Evolutionary conservation across 2,888 invertebrate species (phyloP).

Genomic region (Dascillus cervinus): DNA sequence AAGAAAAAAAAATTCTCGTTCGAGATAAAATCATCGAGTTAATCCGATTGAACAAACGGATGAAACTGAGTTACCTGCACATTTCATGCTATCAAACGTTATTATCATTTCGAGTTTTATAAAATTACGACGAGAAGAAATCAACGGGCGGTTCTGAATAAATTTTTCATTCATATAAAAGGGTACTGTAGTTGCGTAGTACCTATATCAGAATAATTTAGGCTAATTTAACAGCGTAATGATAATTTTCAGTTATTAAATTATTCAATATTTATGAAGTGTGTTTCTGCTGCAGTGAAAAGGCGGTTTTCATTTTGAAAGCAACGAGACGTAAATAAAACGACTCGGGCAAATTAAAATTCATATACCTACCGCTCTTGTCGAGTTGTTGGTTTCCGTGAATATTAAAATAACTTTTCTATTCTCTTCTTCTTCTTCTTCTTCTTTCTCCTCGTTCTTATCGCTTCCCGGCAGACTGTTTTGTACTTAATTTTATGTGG

Average conservation of each 20-base stretch:
- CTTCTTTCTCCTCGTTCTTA: constrained; percentile 3
- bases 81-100: constrained; percentile 18
- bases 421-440: too few species aligned
- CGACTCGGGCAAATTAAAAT: constrained; percentile 33
- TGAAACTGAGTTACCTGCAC: constrained; percentile 17
- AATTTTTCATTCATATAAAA: neutral
- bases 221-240: constrained; percentile 21
- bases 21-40: too few species aligned
- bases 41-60: constrained; percentile 16
- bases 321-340: constrained; percentile 23
- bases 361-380: constrained; percentile 30
- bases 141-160: constrained; percentile 7
- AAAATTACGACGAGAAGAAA: constrained; percentile 18
- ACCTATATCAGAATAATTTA: constrained; percentile 17
- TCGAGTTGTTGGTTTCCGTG: constrained; percentile 27
- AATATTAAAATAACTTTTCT: constrained; percentile 29
- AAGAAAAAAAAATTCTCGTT: too few species aligned
- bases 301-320: constrained; percentile 22
- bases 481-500: too few species aligned
- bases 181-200: constrained; percentile 1
- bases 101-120: constrained; percentile 18
- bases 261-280: constrained; percentile 26
- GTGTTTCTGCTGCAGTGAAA: too few species aligned
- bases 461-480: constrained; percentile 2
- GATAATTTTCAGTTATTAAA: constrained; percentile 23